Evolutionary conservation across 2,113 vertebrate species (phyloP).

Genomic region (Sterna hirundo): DNA sequence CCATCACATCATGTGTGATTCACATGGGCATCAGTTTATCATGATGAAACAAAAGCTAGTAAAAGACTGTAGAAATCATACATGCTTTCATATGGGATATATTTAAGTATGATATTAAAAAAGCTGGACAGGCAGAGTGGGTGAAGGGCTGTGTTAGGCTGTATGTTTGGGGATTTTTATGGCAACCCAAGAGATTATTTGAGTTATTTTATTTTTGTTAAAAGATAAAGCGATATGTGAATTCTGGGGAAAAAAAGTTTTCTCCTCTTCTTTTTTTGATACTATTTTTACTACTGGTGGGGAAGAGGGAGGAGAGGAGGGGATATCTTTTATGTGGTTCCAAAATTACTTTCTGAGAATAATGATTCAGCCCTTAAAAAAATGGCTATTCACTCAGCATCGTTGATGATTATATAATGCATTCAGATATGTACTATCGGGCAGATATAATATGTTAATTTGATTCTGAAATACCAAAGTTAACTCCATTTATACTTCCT

Average conservation of each 20-base stretch:
- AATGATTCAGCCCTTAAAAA: background rate
- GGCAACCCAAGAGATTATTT: background rate
- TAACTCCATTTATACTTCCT: background rate
- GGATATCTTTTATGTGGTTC: background rate
- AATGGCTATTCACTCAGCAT: background rate
- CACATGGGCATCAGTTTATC: background rate
- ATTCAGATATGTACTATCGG: accelerated
- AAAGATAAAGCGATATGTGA: background rate
- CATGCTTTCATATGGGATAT: background rate
- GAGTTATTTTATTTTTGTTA: background rate
- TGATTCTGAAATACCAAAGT: background rate
- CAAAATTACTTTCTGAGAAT: background rate
- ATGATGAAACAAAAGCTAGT: background rate
- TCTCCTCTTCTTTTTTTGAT: background rate
- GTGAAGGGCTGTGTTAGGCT: background rate
- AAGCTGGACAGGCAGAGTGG: background rate
- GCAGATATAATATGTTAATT: background rate
- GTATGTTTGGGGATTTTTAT: background rate
- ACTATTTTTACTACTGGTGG: background rate
- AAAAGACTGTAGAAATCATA: background rate
- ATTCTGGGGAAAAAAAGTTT: background rate
- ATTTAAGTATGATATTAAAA: background rate
- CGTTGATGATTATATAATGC: background rate
- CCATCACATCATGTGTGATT: background rate
- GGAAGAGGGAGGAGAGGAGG: background rate